phyloP scores from a whole-genome alignment of 2,888 invertebrate species.

The Epistrophe grossulariae region DNA sequence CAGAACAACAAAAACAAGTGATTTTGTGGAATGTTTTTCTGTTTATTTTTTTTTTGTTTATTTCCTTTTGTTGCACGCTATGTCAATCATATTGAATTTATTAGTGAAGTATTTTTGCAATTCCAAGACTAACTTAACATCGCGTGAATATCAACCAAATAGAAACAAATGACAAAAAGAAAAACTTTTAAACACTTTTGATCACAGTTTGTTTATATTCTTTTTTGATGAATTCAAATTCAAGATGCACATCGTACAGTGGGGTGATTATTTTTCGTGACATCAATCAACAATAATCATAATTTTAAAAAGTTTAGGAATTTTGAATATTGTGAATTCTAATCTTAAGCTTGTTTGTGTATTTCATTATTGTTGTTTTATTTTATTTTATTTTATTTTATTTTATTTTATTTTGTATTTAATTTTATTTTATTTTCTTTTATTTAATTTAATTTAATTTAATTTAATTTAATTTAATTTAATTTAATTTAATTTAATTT shows the following conservation, averaged over 20 bases:
- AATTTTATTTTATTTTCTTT: too few species aligned
- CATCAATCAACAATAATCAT: too few species aligned
- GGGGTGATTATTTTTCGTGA: too few species aligned
- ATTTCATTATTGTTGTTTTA: too few species aligned
- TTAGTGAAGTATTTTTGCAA: slow-evolving; percentile 25
- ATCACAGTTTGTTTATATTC: slow-evolving; percentile 2
- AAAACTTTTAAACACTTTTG: not conserved
- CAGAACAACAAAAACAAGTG: slow-evolving; percentile 3
- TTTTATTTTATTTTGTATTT: too few species aligned
- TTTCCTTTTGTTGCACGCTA: not conserved
- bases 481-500: too few species aligned
- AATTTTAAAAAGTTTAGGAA: too few species aligned
- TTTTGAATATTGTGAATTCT: too few species aligned
- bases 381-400: too few species aligned
- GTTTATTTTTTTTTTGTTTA: not conserved
- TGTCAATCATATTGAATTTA: slow-evolving; percentile 10
- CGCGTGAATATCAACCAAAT: slow-evolving; percentile 5
- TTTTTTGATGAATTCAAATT: not conserved
- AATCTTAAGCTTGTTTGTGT: too few species aligned
- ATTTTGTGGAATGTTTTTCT: slow-evolving; percentile 15
- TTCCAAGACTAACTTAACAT: slow-evolving; percentile 13
- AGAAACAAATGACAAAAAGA: not conserved
- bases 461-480: too few species aligned
- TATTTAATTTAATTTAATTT: too few species aligned
- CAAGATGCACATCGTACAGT: slow-evolving; percentile 9